Evolutionary conservation across 1,140 invertebrate genomes (phyloP), one percentile per base, ranked within the genome.

Genomic region (Frieseomelitta varia): DNA sequence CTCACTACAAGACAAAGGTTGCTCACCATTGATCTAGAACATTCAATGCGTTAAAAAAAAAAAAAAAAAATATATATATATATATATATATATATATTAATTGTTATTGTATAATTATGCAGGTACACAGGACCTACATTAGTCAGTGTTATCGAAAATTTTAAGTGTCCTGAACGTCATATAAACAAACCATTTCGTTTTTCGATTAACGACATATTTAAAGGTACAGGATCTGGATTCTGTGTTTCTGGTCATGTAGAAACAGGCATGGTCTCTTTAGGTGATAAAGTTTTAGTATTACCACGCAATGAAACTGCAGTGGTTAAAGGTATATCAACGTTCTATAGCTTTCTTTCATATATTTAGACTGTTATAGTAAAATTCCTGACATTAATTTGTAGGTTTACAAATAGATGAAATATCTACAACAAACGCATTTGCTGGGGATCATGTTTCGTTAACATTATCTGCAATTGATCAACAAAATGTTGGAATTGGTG

Each of bases 191-290:
- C 99, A 17, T 97, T 99, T 72, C 96, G 99, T n/a, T 96, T 99
- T 93, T 97, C 98, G 39, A 96, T 99, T 0, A 98, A 97, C 92
- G 99, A 99, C 95, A 97, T 99, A 83, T 99, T 98, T 92, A 99
- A 99, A 95, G 97, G 98, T 14, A 97, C 97, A 19, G 97, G 97
- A 0, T 97, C 97, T 3, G 97, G 97, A 6, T 97, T 98, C 91
- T 98, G 97, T 95, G 96, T 99, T 11, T 97, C 97, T 11, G 99
- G 99, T 12, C 96, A 97, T 69, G 96, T 99, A 77, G 99, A 99
- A 95, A 98, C 98, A 69, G 99, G 99, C 14, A 96, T 97, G 91
- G 93, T 99, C 1, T 97, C 97, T 88, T 93, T 96, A 63, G 97
- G 98, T 61, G 99, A 99, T 90, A 98, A 97, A 95, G 96, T 99